These are phyloP conservation scores for Hyles euphorbiae DNA, from an alignment of 1,140 invertebrate species.

Conservation along the genomic window DNA sequence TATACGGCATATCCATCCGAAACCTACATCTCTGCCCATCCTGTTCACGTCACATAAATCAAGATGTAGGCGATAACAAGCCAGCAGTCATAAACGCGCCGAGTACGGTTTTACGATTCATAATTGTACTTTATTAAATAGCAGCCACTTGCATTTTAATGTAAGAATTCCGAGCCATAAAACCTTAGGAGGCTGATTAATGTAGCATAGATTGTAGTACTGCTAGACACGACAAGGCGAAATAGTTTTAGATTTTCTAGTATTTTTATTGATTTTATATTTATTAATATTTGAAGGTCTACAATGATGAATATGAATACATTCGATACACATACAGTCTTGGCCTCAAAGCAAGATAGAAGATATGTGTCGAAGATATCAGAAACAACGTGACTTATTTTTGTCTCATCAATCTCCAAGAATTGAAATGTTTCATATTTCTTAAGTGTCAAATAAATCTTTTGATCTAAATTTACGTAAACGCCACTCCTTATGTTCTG, in stretches of 20 bases:
- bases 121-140: conserved; percentile 73
- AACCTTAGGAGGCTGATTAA: conserved; percentile 17
- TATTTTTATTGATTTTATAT: neutral
- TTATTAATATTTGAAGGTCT: too few relatives aligned
- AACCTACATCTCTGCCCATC: conserved; percentile 20
- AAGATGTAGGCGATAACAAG: conserved; percentile 67
- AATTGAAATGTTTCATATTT: too few relatives aligned
- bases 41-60: conserved; percentile 60
- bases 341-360: too few relatives aligned
- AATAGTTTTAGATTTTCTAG: neutral
- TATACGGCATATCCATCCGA: conserved; percentile 26
- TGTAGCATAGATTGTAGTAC: conserved; percentile 10
- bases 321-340: too few relatives aligned
- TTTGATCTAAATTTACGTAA: too few relatives aligned
- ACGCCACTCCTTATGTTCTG: too few relatives aligned
- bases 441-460: too few relatives aligned
- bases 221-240: neutral
- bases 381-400: too few relatives aligned
- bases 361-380: too few relatives aligned
- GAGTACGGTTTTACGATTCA: conserved; percentile 71
- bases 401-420: too few relatives aligned
- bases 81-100: conserved; percentile 63
- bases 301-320: too few relatives aligned
- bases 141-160: conserved; percentile 60
- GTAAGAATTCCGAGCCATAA: conserved; percentile 40